Evolutionary conservation across 2,888 invertebrate genomes (phyloP).

Genomic region (Ligdia adustata): DNA sequence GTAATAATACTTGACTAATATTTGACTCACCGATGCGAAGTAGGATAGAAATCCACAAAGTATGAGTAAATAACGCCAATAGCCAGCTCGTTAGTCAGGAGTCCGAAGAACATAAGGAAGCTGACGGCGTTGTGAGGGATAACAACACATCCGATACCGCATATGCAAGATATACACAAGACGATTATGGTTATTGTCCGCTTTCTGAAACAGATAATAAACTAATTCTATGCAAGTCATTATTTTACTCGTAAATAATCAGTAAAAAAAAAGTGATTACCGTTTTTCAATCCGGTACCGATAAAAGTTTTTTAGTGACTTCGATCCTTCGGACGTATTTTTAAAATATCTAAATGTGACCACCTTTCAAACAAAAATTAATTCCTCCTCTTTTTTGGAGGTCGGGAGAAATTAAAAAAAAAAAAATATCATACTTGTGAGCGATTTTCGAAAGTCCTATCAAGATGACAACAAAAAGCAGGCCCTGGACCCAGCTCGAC

Average conservation of each 20-base stretch:
- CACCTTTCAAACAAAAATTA: no score
- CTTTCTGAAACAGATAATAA: no score
- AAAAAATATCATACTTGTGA: constrained; percentile 2
- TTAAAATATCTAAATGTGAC: no score
- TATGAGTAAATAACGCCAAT: constrained; percentile 53
- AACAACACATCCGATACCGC: constrained; percentile 40
- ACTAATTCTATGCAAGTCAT: no score
- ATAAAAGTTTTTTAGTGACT: no score
- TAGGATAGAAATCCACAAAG: constrained; percentile 57
- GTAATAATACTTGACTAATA: no score
- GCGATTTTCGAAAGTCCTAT: constrained; percentile 45
- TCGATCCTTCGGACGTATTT: no score
- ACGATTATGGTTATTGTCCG: constrained; percentile 43
- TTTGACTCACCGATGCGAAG: constrained; percentile 51
- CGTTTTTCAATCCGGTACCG: no score
- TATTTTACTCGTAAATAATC: no score
- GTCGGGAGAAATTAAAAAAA: no score
- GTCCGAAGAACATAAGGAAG: constrained; percentile 49
- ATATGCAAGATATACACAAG: constrained; percentile 36
- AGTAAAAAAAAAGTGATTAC: no score
- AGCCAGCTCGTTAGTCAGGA: constrained; percentile 43
- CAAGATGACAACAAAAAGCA: constrained; percentile 43
- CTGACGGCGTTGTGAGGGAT: constrained; percentile 44
- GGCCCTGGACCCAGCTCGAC: constrained; percentile 41
- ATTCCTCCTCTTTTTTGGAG: no score